Percentiles rank a stretch among this genome's conserved stretches.
Evolutionary conservation across 2,888 invertebrate species (phyloP).

Genomic region (Dusona sp.): DNA sequence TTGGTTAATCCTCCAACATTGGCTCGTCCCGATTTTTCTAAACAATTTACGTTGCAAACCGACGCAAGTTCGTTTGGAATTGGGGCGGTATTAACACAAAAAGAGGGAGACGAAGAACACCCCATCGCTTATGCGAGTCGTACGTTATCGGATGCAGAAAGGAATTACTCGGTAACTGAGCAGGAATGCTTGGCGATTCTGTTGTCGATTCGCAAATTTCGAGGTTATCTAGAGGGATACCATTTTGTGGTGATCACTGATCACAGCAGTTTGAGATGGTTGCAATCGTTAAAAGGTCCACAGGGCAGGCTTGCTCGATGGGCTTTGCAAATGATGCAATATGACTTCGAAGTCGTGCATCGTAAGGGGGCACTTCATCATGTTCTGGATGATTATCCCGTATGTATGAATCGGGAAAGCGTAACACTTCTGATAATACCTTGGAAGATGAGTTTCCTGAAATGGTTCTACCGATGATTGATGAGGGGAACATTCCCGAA

Average conservation of each 20-base stretch:
- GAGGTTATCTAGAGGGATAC: slow-evolving; percentile 52
- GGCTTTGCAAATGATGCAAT: slow-evolving; percentile 24
- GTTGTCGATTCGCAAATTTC: slow-evolving; percentile 58
- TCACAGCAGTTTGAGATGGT: slow-evolving; percentile 60
- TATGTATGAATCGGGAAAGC: neutral
- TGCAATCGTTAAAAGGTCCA: slow-evolving; percentile 9
- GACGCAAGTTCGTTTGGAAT: slow-evolving; percentile 68
- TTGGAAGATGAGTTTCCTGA: neutral
- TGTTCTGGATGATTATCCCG: slow-evolving; percentile 26
- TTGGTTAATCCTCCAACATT: slow-evolving; percentile 15
- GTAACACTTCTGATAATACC: neutral
- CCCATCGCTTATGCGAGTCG: too few relatives aligned
- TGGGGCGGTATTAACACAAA: slow-evolving; percentile 57
- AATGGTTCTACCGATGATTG: neutral
- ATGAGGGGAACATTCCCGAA: neutral
- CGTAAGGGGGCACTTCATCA: slow-evolving; percentile 18
- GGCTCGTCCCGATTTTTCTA: slow-evolving; percentile 28
- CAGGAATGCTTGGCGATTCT: slow-evolving; percentile 67
- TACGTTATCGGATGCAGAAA: too few relatives aligned
- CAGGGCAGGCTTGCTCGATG: slow-evolving; percentile 32
- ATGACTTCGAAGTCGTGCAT: neutral
- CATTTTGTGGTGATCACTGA: slow-evolving; percentile 72
- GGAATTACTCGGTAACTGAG: slow-evolving; percentile 65
- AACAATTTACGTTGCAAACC: slow-evolving; percentile 58
- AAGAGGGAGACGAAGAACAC: slow-evolving; percentile 45